These are phyloP conservation scores for Myrmecobius fasciatus DNA, from an alignment of 2,113 vertebrate species.

Conservation along the genomic window DNA sequence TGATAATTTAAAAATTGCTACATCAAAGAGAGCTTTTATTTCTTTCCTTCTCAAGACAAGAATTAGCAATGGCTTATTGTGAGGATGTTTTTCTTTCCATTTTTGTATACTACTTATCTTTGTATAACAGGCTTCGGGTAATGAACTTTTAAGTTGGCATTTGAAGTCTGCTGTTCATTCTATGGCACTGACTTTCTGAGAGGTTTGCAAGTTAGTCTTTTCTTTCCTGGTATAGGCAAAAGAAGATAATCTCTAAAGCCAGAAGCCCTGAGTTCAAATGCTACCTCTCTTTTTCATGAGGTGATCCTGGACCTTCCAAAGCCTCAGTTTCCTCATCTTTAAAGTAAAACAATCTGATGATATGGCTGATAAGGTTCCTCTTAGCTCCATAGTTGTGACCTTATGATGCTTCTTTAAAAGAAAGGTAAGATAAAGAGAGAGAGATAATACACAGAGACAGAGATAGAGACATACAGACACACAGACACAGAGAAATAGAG, in stretches of 20 bases:
- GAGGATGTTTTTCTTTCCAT: neutral
- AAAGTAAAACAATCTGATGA: neutral
- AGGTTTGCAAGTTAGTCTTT: neutral
- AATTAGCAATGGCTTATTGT: slow-evolving; percentile 33
- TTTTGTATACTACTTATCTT: slow-evolving; percentile 1
- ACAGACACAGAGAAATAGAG: too few relatives aligned
- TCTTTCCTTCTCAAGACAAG: slow-evolving; percentile 41
- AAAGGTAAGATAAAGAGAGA: too few relatives aligned
- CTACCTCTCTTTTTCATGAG: neutral
- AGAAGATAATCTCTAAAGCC: neutral
- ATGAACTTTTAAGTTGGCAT: neutral
- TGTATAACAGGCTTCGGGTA: neutral
- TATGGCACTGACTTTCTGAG: neutral
- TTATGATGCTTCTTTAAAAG: neutral
- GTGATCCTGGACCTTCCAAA: neutral
- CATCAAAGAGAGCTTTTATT: slow-evolving; percentile 39
- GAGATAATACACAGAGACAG: too few relatives aligned
- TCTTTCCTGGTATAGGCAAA: neutral
- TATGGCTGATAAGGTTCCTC: neutral
- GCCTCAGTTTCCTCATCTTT: neutral
- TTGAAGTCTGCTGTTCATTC: slow-evolving; percentile 10
- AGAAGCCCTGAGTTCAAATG: neutral
- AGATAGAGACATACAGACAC: too few relatives aligned
- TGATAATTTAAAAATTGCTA: slow-evolving; percentile 64
- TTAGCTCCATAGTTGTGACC: neutral